Evolutionary conservation across 1,140 invertebrate genomes (phyloP), one percentile per base, ranked within the genome.

Genomic region (Vanessa tameamea): DNA sequence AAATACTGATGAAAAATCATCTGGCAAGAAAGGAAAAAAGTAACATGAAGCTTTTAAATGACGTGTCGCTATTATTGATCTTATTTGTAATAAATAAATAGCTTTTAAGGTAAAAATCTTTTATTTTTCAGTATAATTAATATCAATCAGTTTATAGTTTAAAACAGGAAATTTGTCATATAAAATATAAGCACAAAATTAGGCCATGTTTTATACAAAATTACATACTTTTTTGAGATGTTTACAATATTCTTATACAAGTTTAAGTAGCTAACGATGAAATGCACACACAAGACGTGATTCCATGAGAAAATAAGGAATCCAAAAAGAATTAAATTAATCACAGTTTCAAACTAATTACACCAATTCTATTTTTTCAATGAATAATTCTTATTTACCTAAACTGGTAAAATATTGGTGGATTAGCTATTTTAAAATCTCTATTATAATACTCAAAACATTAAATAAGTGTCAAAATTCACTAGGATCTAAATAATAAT

Each of bases 11-110:
- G 90, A 92, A 66, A 92, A 92, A 81, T 77, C 90, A 50, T 53
- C 87, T 16, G 79, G 84, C 67, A 92, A 92, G 67, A 92, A 92
- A 78, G 83, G 88, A 13, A 92, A 92, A 77, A 92, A 92, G 73
- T 88, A 76, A 55, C 23, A 59, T 65, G 43, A 47, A 59, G 43
- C 31, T 37, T 64, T 71, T 57, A 72, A 20, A 72, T 78, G 77
- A 78, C 77, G 77, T 78, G 77, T 75, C 57, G 57, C 53, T 76
- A 57, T 80, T 63, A 76, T 71, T 65, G 48, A 64, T 47, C 53
- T 70, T 65, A 65, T 50, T 59, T 48, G 14, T 50, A 57, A 53
- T 70, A 71, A 75, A 75, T 71, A 75, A 75, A 71, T 67, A 67
- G 63, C 63, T 66, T 70, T 65, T 75, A 75, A 75, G 73, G 73